Conservation (phyloP, 2,888 invertebrate species). For the Caenorhabditis sp. region DNA sequence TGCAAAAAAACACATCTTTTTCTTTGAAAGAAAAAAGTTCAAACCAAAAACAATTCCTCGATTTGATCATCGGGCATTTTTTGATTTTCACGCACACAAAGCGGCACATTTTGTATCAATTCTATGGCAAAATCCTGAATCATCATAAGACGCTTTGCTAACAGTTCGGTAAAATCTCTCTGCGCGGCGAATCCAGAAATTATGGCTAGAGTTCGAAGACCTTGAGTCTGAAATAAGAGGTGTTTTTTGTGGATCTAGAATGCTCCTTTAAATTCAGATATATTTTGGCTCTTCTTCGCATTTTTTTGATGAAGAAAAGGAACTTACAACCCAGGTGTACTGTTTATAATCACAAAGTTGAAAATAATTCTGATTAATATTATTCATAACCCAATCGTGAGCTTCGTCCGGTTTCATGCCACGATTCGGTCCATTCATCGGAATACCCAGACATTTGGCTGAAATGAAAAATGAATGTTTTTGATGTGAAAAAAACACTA, state of each 20-base stretch:
- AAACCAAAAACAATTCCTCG: neutral
- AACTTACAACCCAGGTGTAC: slow-evolving; percentile 10
- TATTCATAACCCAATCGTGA: slow-evolving; percentile 1
- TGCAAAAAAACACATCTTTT: neutral
- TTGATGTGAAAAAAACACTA: neutral
- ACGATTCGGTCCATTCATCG: neutral
- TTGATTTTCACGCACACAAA: neutral
- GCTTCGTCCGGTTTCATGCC: neutral
- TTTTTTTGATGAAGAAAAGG: too few relatives aligned
- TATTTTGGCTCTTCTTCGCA: neutral
- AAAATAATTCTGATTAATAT: neutral
- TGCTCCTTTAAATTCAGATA: too few relatives aligned
- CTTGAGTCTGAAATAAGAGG: slow-evolving; percentile 7
- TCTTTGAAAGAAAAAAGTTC: neutral
- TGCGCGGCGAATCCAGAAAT: slow-evolving; percentile 5
- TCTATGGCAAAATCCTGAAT: slow-evolving; percentile 17
- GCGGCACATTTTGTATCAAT: neutral
- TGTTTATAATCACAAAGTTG: slow-evolving; percentile 5
- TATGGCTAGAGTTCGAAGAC: slow-evolving; percentile 1
- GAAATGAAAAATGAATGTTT: neutral
- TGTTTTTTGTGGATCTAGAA: too few relatives aligned
- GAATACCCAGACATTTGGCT: slow-evolving; percentile 5
- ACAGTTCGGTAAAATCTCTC: neutral
- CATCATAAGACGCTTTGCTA: neutral
- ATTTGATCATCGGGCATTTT: neutral